Percentiles rank a stretch among this genome's conserved stretches.
Conservation (phyloP, 1,140 invertebrate species). For the Leptestheria dahalacensis region DNA sequence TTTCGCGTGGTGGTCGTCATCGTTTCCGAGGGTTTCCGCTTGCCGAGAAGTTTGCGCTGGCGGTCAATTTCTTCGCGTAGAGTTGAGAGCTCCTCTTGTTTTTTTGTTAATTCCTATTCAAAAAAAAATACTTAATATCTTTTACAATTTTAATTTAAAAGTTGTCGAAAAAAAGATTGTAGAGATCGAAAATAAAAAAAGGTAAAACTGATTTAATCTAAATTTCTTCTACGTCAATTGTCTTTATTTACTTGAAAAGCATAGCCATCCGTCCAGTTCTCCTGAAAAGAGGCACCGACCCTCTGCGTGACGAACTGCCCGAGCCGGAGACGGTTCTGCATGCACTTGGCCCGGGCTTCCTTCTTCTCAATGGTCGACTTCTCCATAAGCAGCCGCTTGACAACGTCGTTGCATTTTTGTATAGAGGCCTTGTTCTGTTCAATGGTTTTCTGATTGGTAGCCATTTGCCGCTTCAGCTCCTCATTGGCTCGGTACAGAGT, state of each 20-base stretch:
- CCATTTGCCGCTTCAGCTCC: conserved; percentile 82
- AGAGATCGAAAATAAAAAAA: too few relatives aligned
- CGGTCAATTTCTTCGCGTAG: conserved; percentile 94
- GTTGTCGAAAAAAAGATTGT: too few relatives aligned
- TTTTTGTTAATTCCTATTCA: conserved; percentile 64
- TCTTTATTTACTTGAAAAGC: conserved; percentile 91
- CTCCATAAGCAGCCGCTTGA: conserved; percentile 91
- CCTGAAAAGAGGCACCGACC: conserved; percentile 95
- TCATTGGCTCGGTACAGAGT: conserved; percentile 51
- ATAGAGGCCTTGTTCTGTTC: conserved; percentile 95
- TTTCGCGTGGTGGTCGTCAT: conserved; percentile 69
- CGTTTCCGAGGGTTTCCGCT: conserved; percentile 80
- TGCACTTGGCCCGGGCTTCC: conserved; percentile 89
- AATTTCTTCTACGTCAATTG: neutral
- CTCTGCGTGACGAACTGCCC: conserved; percentile 97
- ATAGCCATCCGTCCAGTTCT: conserved; percentile 99
- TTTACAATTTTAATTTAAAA: too few relatives aligned
- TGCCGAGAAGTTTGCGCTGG: conserved; percentile 82
- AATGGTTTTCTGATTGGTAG: conserved; percentile 80
- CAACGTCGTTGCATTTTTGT: conserved; percentile 89
- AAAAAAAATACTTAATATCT: too few relatives aligned
- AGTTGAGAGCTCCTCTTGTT: conserved; percentile 88
- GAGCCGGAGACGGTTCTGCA: conserved; percentile 93
- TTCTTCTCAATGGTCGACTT: conserved; percentile 96
- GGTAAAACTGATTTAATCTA: too few relatives aligned